Evolutionary conservation across 2,113 vertebrate species (phyloP), one percentile per base, ranked within the genome.

Genomic region (Pedetes capensis): DNA sequence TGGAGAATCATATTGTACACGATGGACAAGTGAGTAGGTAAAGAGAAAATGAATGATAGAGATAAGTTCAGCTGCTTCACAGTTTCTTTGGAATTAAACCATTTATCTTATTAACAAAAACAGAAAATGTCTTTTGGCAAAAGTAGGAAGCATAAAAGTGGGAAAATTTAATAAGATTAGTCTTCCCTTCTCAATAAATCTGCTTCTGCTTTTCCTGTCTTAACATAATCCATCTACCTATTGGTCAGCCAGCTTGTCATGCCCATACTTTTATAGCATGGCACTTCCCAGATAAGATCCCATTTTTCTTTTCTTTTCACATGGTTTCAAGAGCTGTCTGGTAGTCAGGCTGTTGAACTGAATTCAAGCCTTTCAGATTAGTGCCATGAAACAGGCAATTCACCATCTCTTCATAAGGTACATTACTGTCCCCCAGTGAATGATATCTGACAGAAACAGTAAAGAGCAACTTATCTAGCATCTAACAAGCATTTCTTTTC

Each of bases 321-420:
- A 47, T 71, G 61, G 68, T 76, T 95, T 92, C 78, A 72, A 84
- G 76, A 90, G 72, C 81, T 59, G 72, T 93, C 89, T 96, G 93
- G 79, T 72, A 91, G 83, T 83, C 89, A 95, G 89, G 25, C 80
- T 96, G 49, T 51, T 96, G 94, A 97, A 94, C n/a, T 86, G 94
- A 96, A 87, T 88, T 95, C 91, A 91, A 84, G 87, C 91, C 94
- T 97, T 97, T 97, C 91, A 96, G 91, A 89, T 91, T 80, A 66
- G 75, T 81, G 61, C 91, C 87, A 94, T 91, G 83, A 96, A 97
- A 94, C 87, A 93, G 92, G 61, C 87, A 96, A 95, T 97, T 95
- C 89, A 81, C 93, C 8, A 0, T 81, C 75, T 96, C 90, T 97
- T 66, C 80, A 74, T 79, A 96, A 94, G 81, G 83, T 57, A 68